Evolutionary conservation across 2,888 invertebrate species (phyloP).

Genomic region (Galerucella calmariensis): DNA sequence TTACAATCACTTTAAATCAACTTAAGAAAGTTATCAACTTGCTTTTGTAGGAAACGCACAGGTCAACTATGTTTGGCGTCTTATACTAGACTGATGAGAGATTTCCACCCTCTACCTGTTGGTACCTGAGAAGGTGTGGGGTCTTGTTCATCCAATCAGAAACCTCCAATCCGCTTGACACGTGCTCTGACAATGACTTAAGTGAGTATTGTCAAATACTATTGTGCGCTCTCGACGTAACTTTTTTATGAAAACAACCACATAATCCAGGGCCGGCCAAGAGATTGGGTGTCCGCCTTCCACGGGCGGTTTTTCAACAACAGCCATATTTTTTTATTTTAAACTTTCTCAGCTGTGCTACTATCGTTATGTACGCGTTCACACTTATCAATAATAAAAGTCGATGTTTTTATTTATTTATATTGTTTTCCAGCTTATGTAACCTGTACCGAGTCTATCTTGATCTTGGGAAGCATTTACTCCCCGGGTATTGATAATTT

Average conservation of each 20-base stretch:
- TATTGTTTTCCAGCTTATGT: too few species aligned
- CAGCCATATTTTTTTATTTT: not conserved
- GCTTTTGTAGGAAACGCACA: slow-evolving; percentile 16
- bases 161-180: slow-evolving; percentile 41
- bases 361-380: not conserved
- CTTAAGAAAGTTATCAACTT: slow-evolving; percentile 22
- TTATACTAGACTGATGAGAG: slow-evolving; percentile 46
- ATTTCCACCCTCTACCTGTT: slow-evolving; percentile 52
- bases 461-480: too few species aligned
- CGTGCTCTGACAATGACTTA: slow-evolving; percentile 46
- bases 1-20: slow-evolving; percentile 34
- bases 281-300: slow-evolving; percentile 1
- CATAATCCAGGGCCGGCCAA: slow-evolving; percentile 30
- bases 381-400: not conserved
- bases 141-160: slow-evolving; percentile 48
- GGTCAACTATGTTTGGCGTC: slow-evolving; percentile 41
- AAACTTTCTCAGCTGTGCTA: not conserved
- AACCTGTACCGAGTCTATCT: too few species aligned
- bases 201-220: slow-evolving; percentile 43
- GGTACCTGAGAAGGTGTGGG: slow-evolving; percentile 53
- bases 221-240: slow-evolving; percentile 37
- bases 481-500: too few species aligned
- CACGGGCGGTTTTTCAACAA: not conserved
- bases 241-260: slow-evolving; percentile 39
- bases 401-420: too few species aligned